Percentiles rank a stretch among this genome's conserved stretches.
These are phyloP conservation scores for Microtus oregoni DNA, from an alignment of 2,113 vertebrate genomes.

Conservation along the genomic window DNA sequence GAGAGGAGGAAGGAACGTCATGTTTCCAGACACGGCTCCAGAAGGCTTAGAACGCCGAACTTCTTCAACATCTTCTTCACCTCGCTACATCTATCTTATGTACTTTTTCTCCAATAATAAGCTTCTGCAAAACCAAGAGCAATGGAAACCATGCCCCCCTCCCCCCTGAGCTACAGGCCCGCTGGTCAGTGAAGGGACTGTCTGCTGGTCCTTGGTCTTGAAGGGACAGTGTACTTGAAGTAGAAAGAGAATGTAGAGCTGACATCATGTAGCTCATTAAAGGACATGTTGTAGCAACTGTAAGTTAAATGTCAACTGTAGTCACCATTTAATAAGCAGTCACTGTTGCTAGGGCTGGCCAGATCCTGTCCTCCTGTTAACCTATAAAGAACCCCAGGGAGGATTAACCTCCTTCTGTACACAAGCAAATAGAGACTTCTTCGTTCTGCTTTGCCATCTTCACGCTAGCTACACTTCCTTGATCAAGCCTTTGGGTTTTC, in stretches of 20 bases:
- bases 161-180: background rate
- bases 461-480: background rate
- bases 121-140: background rate
- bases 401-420: background rate
- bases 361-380: background rate
- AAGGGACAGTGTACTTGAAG: background rate
- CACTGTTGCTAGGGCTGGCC: background rate
- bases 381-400: background rate
- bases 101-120: background rate
- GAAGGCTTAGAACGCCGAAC: background rate
- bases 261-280: background rate
- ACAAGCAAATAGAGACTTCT: background rate
- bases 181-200: background rate
- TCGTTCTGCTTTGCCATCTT: background rate
- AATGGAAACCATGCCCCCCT: background rate
- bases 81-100: constrained; percentile 3
- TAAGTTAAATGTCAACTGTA: background rate
- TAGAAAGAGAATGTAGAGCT: background rate
- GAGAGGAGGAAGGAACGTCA: constrained; percentile 69
- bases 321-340: background rate
- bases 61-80: constrained; percentile 51
- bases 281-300: background rate
- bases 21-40: constrained; percentile 65
- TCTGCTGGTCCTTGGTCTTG: background rate
- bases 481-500: background rate